Base-by-base conservation (phyloP, 1,140 invertebrate species). In the Bicyclus anynana region DNA sequence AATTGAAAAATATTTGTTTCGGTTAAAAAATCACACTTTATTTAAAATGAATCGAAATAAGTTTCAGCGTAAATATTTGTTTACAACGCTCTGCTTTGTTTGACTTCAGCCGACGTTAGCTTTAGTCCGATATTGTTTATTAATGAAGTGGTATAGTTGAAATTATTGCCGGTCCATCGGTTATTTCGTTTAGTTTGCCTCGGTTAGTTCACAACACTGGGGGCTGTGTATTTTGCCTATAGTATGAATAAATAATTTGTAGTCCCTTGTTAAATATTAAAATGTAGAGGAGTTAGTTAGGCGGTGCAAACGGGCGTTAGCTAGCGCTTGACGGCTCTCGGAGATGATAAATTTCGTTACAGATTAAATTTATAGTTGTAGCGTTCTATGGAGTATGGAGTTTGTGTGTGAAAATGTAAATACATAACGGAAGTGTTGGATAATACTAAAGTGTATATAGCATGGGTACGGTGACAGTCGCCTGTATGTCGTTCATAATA, bases 191-290 rank as follows among this genome's bases (percentile, higher is more conserved):
- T 74, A 78, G 70, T 74, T 74, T 74, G 62, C 46, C 59, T 57
- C 46, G 68, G 70, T 72, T 65, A 72, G 78, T 76, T 80, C 71
- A 73, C 73, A 77, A 74, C 71, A 74, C 63, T 51, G 59, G 58
- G 54, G 69, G 64, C 53, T 72, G 71, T 83, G 77, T 80, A 70
- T 67, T 60, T 56, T 69, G 58, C 57, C 61, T 64, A 64, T 65
- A 62, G 72, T 69, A 65, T 86, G 79, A 85, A 85, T 85, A 82
- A 84, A 82, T 84, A 79, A 84, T 82, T 72, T 60, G 47, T 67
- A 69, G 74, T 49, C 70, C 72, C 72, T 73, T 67, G 69, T 83
- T 79, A 79, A 84, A 77, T 79, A 82, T 84, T 84, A 76, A 80
- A 80, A 72, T 69, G 58, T 64, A 38, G 46, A 49, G 54, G 54